phyloP scores from a whole-genome alignment of 2,797 vertebrate genomes.

The Siniperca obscura region DNA sequence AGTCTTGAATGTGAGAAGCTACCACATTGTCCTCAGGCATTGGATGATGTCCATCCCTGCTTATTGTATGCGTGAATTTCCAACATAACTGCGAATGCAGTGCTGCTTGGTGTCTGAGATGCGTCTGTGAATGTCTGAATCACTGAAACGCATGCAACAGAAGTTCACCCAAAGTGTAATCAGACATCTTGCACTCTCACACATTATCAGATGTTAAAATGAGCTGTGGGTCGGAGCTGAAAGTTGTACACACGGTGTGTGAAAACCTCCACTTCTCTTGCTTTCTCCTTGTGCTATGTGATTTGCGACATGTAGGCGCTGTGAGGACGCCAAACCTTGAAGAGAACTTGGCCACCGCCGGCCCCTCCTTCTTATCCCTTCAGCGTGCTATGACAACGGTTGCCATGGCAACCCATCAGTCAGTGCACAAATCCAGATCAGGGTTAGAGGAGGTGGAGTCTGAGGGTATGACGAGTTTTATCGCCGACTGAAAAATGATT shows the following conservation, averaged over 20 bases:
- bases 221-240: neutral
- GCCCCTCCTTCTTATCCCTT: constrained; percentile 59
- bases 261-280: neutral
- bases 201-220: neutral
- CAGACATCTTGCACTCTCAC: neutral
- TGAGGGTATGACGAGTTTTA: constrained; percentile 72
- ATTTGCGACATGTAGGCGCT: constrained; percentile 52
- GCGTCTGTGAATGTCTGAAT: neutral
- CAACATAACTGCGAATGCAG: neutral
- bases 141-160: neutral
- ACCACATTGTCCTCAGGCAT: neutral
- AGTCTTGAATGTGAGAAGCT: neutral
- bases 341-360: constrained; percentile 44
- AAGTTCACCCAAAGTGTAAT: neutral
- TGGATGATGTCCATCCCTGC: neutral
- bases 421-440: constrained; percentile 70
- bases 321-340: constrained; percentile 50
- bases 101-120: neutral
- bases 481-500: neutral
- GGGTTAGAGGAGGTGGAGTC: constrained; percentile 81
- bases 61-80: neutral
- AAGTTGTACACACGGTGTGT: neutral
- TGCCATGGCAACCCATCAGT: constrained; percentile 68
- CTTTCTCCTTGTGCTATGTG: neutral
- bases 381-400: constrained; percentile 64